Conservation (phyloP, 2,888 invertebrate species). For the Leptinotarsa tumamoca region DNA sequence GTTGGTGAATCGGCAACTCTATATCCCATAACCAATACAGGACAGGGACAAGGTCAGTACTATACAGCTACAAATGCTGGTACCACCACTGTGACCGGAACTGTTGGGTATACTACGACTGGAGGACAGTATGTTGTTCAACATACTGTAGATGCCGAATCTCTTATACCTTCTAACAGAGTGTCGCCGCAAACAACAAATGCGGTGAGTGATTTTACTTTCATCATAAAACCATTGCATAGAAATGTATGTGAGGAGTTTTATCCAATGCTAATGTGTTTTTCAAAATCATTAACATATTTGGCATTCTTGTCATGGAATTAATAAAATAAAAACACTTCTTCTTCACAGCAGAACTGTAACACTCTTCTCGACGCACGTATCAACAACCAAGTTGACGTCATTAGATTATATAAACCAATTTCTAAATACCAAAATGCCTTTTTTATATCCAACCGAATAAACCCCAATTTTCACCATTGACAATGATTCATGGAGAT, state of each 20-base stretch:
- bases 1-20: conserved; percentile 74
- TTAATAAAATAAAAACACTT: too few species aligned
- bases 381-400: too few species aligned
- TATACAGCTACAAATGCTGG: conserved; percentile 77
- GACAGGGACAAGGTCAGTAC: conserved; percentile 75
- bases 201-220: conserved; percentile 70
- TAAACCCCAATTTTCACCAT: too few species aligned
- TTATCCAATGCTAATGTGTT: background rate
- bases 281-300: too few species aligned
- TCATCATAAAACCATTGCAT: too few species aligned
- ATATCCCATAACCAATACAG: conserved; percentile 63
- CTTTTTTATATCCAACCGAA: too few species aligned
- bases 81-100: conserved; percentile 71
- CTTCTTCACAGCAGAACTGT: too few species aligned
- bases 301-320: too few species aligned
- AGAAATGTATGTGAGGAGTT: background rate
- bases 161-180: conserved; percentile 72
- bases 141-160: conserved; percentile 73
- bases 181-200: conserved; percentile 77
- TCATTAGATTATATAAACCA: too few species aligned
- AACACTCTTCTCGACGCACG: too few species aligned
- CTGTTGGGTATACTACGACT: conserved; percentile 64
- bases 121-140: conserved; percentile 79
- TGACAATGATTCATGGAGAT: too few species aligned
- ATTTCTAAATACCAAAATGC: too few species aligned